Percentiles rank a stretch among this genome's conserved stretches.
Conservation (phyloP, 2,797 vertebrate species). For the Sciurus vulgaris region DNA sequence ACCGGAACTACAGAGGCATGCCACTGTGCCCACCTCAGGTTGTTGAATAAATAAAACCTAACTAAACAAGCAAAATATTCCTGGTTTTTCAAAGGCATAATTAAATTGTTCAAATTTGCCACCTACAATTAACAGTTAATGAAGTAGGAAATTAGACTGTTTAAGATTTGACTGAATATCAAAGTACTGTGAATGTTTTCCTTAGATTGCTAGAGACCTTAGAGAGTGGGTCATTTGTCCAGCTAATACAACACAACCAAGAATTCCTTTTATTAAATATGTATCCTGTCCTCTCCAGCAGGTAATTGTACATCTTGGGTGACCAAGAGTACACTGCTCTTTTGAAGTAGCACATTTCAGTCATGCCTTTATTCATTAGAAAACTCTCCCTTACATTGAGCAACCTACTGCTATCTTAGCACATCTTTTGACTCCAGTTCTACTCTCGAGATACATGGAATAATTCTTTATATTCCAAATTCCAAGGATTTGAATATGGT, state of each 20-base stretch:
- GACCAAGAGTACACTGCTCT: background rate
- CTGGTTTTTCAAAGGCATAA: background rate
- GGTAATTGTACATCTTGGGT: background rate
- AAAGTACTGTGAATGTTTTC: constrained; percentile 41
- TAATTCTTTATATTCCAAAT: background rate
- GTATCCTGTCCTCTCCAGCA: background rate
- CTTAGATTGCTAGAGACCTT: constrained; percentile 32
- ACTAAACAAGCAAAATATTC: background rate
- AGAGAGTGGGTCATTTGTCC: background rate
- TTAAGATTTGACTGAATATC: constrained; percentile 55
- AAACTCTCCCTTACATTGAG: background rate
- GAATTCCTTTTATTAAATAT: background rate
- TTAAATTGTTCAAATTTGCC: constrained; percentile 51
- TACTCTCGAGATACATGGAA: background rate
- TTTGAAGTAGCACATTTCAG: background rate
- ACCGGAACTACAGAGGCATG: no score
- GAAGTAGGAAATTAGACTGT: background rate
- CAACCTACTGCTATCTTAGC: background rate
- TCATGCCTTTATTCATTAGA: background rate
- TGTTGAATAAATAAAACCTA: constrained; percentile 4
- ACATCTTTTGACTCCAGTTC: background rate
- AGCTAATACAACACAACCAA: background rate
- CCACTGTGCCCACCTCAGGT: background rate
- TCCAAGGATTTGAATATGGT: background rate
- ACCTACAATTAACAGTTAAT: constrained; percentile 45